Base-by-base conservation (phyloP, 2,113 vertebrate genomes). In the Xenopus borealis region DNA sequence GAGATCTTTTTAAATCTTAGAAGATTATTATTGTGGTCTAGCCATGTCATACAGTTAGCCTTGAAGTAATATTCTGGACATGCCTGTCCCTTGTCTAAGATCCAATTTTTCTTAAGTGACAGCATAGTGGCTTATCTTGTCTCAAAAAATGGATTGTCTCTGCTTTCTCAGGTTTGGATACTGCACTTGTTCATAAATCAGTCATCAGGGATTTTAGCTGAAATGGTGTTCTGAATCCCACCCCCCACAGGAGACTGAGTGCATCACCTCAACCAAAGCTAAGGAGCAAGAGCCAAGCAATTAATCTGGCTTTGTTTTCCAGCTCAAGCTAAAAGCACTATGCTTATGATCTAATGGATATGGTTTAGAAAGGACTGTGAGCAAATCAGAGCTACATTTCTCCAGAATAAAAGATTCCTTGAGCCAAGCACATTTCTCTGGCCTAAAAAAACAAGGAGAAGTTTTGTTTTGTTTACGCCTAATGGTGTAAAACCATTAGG, bases 91-190 rank as follows among this genome's bases (percentile, higher is more conserved):
- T 69, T 16, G 45, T 68, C 45, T 76, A 12, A 76, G 67, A 75
- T 63, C 50, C 74, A 77, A 77, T 77, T 77, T 77, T 77, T 77
- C 74, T 77, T 55, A 46, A 70, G 59, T 77, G 74, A 77, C 74
- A 77, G 74, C 74, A 20, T 70, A 77, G 74, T 77, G 74, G 66
- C 66, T 77, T 77, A 77, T 77, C 59, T 77, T 77, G 74, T 77
- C 74, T 77, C 74, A 30, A 77, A 77, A 77, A 77, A 77, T 77
- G 74, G 74, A 77, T 77, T 77, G 74, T 70, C 66, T 77, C 66
- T 76, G 70, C 30, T 62, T 59, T 77, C 70, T 64, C 74, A 64
- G 40, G 59, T 20, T 69, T 50, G 33, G 74, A 77, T 70, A 50
- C 74, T 57, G 55, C 52, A 19, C 74, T 63, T 77, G 59, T 77